Base-by-base conservation (phyloP, 1,140 invertebrate genomes). In the Drosophila baimaii region DNA sequence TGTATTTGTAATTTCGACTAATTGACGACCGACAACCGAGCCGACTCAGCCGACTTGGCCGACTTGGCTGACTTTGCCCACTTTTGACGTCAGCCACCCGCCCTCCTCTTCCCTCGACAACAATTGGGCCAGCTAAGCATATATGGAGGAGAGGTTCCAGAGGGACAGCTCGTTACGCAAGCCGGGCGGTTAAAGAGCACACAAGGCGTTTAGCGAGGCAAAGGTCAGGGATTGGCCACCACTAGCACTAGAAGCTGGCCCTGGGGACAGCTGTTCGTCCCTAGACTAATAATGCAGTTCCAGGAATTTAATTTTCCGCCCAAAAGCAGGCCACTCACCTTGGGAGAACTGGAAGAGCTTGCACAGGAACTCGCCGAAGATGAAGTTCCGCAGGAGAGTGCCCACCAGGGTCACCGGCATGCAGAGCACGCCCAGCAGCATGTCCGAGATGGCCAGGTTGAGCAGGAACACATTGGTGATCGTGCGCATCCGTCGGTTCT, bases 401-500 rank as follows among this genome's bases (percentile, higher is more conserved):
- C 97, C 97, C 5, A 97, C 95, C 13, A 98, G 93, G 0, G 97
- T 98, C 76, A 98, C 97, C 0, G 97, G 97, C 93, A 98, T 95
- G 81, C 97, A 97, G 81, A 98, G 95, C 0, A 97, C 96, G 7
- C 96, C 96, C 29, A 98, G 93, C 5, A 98, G 92, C 55, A 98
- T 94, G 92, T 97, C 97, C 8, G 96, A 95, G 51, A 97, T 93
- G 9, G 96, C 96, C 93, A 97, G 93, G 92, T 98, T 98, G n/a
- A 97, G 93, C 21, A 98, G 93, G 91, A 97, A 97, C 10, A 97
- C 95, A 90, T 98, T 97, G 7, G 97, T 97, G 9, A 98, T 96
- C 0, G 97, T 97, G 52, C 97, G 93, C 97, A 98, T 97, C 71
- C 96, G 93, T 77, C 95, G 95, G 91, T 97, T 97, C 84, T 96